Evolutionary conservation across 1,140 invertebrate species (phyloP), one percentile per base, ranked within the genome.

Genomic region (Papilio aristodemus): DNA sequence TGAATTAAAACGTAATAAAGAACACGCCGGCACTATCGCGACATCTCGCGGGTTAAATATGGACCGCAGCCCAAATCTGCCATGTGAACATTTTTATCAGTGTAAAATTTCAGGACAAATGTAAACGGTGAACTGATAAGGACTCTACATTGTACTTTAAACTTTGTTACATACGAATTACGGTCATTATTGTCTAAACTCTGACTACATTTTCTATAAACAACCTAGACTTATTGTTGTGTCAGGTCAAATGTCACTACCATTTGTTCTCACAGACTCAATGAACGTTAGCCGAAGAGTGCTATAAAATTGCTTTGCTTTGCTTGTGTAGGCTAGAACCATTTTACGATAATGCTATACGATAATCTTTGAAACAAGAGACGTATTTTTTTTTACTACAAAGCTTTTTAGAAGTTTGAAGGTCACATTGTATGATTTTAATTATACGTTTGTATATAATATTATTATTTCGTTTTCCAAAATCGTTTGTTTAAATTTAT

Each of bases 1-100:
- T 84, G 85, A 90, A 90, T 88, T 88, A 90, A 87, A 90, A 84
- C 79, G 84, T 87, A 80, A 84, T 90, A 88, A 88, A 87, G 78
- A 75, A 82, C 80, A 74, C 79, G 77, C 72, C 58, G 63, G 62
- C 71, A 66, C 77, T 87, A 90, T 88, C 85, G 75, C 74, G 60
- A 67, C 75, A 86, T 89, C 81, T 68, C 68, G 32, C 68, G 67
- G 74, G 70, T 79, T 81, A 86, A 85, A 86, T 85, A 86, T 81
- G 83, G 79, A 67, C 63, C 70, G 72, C 70, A 66, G 67, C 71
- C 83, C 76, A 85, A 86, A 86, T 80, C 73, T 72, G 75, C 78
- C 79, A 86, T 88, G 84, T 85, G 86, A 86, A 84, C 73, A 76
- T 82, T 80, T 71, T 83, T 87, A 85, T 85, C 77, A 79, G 79